These are phyloP conservation scores for Melinaea menophilus DNA, from an alignment of 2,888 invertebrate genomes.

Conservation along the genomic window DNA sequence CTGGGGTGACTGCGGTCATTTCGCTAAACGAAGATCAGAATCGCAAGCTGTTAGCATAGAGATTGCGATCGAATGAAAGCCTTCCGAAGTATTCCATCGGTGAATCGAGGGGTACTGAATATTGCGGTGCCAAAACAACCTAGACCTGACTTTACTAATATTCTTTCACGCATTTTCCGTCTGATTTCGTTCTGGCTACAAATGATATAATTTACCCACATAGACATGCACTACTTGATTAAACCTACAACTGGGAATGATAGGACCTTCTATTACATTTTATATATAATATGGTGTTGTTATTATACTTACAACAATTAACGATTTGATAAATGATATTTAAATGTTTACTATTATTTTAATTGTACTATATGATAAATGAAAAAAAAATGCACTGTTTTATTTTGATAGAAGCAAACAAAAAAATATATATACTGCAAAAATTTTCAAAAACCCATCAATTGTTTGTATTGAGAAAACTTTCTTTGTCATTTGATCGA, in stretches of 20 bases:
- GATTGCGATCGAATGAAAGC: constrained; percentile 77
- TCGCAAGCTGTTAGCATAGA: constrained; percentile 78
- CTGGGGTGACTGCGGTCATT: constrained; percentile 76
- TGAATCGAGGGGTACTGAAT: constrained; percentile 68
- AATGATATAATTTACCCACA: constrained; percentile 38
- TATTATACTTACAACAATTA: not conserved
- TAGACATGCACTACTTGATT: not conserved
- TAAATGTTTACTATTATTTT: not conserved
- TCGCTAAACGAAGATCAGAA: constrained; percentile 78
- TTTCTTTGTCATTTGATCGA: constrained; percentile 75
- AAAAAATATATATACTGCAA: constrained; percentile 51
- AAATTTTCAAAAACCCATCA: constrained; percentile 54
- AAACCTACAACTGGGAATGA: not conserved
- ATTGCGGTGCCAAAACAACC: constrained; percentile 70
- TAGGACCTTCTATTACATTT: not conserved
- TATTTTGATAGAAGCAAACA: constrained; percentile 46
- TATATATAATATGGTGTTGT: not conserved
- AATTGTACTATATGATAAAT: not conserved
- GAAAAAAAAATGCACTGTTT: not conserved
- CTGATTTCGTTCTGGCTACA: constrained; percentile 58
- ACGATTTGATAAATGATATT: not conserved
- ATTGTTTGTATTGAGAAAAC: constrained; percentile 68
- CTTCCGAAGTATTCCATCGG: constrained; percentile 73
- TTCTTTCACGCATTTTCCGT: constrained; percentile 59
- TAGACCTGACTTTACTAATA: constrained; percentile 64